Conservation (phyloP, 53 echinoderm and acorn worm genomes). For the Crossaster papposus region DNA sequence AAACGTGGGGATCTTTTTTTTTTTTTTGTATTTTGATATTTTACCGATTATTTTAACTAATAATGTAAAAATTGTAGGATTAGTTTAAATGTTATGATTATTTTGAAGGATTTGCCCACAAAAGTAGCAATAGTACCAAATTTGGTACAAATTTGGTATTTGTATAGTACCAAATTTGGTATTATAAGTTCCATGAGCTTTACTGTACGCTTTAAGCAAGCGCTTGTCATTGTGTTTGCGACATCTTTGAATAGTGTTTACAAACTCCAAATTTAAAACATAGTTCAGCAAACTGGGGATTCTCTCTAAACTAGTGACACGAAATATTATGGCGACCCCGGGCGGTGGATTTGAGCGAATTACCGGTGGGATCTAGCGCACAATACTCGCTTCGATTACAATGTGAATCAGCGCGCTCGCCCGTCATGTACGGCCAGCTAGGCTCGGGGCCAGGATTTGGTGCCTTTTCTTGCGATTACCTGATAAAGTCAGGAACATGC, state of each 20-base stretch:
- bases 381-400: background rate
- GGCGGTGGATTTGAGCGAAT: background rate
- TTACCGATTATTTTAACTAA: too few relatives aligned
- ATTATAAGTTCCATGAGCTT: too few relatives aligned
- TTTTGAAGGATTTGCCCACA: too few relatives aligned
- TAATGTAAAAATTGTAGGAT: too few relatives aligned
- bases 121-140: too few relatives aligned
- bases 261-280: background rate
- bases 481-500: background rate
- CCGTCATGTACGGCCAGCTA: background rate
- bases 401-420: background rate
- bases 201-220: too few relatives aligned
- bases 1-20: too few relatives aligned
- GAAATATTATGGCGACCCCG: background rate
- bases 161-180: too few relatives aligned
- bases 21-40: too few relatives aligned
- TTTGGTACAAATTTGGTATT: too few relatives aligned
- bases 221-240: background rate
- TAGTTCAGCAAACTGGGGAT: background rate
- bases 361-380: slow-evolving; percentile 15
- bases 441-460: background rate
- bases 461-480: background rate
- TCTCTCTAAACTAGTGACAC: background rate
- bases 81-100: too few relatives aligned
- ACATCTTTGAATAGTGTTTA: background rate